phyloP scores from a whole-genome alignment of 1,140 invertebrate genomes.

The Bilobella aurantiaca region DNA sequence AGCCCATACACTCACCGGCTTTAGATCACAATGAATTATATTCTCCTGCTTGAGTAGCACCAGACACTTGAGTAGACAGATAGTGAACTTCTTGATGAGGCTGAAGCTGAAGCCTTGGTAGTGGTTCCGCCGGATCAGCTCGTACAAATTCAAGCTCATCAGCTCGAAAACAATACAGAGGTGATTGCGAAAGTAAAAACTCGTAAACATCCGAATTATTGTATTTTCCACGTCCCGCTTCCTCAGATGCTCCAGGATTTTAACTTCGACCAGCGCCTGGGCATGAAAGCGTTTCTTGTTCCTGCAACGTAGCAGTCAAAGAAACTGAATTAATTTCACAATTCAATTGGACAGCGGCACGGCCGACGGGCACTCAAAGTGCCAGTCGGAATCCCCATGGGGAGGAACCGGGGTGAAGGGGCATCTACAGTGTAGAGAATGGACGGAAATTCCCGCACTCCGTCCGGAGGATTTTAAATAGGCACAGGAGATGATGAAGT shows the following conservation, averaged over 20 bases:
- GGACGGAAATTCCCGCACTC: no score
- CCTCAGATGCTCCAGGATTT: slow-evolving; percentile 88
- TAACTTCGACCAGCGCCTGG: slow-evolving; percentile 88
- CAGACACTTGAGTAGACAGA: slow-evolving; percentile 87
- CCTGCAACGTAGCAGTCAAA: no score
- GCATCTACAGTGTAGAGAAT: no score
- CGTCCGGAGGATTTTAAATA: no score
- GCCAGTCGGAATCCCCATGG: no score
- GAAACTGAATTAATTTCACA: slow-evolving; percentile 1
- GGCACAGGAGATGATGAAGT: no score
- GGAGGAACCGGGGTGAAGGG: no score
- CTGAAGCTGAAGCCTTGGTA: slow-evolving; percentile 95
- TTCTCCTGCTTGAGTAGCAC: slow-evolving; percentile 83
- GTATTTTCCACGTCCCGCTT: slow-evolving; percentile 77
- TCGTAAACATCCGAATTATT: slow-evolving; percentile 91
- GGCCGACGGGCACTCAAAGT: no score
- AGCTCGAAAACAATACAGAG: slow-evolving; percentile 94
- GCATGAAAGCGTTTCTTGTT: slow-evolving; percentile 98
- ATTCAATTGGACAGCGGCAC: no score
- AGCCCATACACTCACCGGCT: slow-evolving; percentile 83
- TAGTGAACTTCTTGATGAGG: slow-evolving; percentile 85
- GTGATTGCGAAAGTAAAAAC: slow-evolving; percentile 95
- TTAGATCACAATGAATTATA: slow-evolving; percentile 88
- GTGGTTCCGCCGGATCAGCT: slow-evolving; percentile 97
- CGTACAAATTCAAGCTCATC: slow-evolving; percentile 87